Evolutionary conservation across 2,113 vertebrate genomes (phyloP).

Genomic region (Ptilorrhoa leucosticta): DNA sequence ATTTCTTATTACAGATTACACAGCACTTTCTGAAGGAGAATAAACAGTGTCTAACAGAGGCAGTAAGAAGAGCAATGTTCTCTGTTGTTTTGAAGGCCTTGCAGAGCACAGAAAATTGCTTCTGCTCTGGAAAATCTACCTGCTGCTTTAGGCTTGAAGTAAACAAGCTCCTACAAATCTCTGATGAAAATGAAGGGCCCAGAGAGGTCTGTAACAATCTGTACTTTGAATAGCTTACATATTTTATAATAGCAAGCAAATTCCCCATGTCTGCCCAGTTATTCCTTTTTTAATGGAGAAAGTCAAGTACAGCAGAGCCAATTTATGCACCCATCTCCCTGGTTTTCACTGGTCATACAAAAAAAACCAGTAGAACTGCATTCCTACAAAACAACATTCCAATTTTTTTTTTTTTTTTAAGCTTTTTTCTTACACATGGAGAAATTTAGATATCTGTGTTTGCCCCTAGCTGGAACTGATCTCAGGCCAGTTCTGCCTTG

Average conservation of each 20-base stretch:
- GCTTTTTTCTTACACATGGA: fast-evolving
- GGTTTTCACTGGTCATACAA: not conserved
- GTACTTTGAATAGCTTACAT: not conserved
- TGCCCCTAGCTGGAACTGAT: not conserved
- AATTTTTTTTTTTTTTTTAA: too few relatives aligned
- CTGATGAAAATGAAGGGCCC: not conserved
- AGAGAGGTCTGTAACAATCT: not conserved
- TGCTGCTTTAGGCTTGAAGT: not conserved
- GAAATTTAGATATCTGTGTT: not conserved
- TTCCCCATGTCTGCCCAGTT: not conserved
- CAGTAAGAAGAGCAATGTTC: not conserved
- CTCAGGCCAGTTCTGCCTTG: not conserved
- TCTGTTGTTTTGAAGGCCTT: not conserved
- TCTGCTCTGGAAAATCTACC: not conserved
- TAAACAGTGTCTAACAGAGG: not conserved
- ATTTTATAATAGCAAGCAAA: not conserved
- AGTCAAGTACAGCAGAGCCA: fast-evolving
- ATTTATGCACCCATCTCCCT: not conserved
- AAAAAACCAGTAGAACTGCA: fast-evolving
- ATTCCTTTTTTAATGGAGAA: not conserved
- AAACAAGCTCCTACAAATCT: not conserved
- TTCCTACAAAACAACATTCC: not conserved
- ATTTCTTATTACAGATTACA: not conserved
- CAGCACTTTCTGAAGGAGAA: not conserved
- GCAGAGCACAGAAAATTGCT: not conserved